Evolutionary conservation across 2,113 vertebrate genomes (phyloP), one percentile per base, ranked within the genome.

Genomic region (Crotophaga sulcirostris): DNA sequence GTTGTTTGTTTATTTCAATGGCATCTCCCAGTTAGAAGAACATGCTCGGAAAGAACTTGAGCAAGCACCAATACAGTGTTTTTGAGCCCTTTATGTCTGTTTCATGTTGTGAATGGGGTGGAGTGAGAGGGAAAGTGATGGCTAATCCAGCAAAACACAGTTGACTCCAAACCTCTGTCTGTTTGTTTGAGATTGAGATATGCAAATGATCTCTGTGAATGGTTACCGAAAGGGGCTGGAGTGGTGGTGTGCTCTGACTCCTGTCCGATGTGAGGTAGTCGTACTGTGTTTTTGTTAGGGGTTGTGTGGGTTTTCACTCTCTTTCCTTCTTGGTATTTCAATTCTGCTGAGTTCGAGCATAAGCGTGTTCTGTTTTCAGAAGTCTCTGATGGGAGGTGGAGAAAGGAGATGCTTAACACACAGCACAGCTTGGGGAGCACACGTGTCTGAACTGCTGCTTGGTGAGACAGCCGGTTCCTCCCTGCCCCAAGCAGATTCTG

Each of bases 191-290:
- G 77, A 40, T 29, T 56, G 60, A 88, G 95, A 78, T 85, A 58
- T 33, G 75, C 73, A 47, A 87, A 88, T 74, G 64, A 31, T 52
- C 73, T 89, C 59, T 93, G 92, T 97, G 89, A 97, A 97, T 97
- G 88, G 97, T 97, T 97, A 93, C 96, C 70, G 89, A 77, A 91
- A 58, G 69, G 23, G 25, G 47, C 76, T 94, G 28, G 59, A 63
- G 85, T 2, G 11, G 93, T 77, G 86, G 52, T 94, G 95, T 94
- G 62, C 91, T 96, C 87, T 88, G 82, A 94, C 94, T 24, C 87
- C 81, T 1, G 0, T 56, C 28, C 40, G n/a, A 49, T 74, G 79
- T 84, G 72, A 92, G 88, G 62, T 56, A 76, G 33, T 89, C 94
- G 15, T 72, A 4, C 86, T 92, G 89, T 87, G 93, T 72, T 95